Evolutionary conservation across 1,140 invertebrate species (phyloP).

Genomic region (Bombus confusus): DNA sequence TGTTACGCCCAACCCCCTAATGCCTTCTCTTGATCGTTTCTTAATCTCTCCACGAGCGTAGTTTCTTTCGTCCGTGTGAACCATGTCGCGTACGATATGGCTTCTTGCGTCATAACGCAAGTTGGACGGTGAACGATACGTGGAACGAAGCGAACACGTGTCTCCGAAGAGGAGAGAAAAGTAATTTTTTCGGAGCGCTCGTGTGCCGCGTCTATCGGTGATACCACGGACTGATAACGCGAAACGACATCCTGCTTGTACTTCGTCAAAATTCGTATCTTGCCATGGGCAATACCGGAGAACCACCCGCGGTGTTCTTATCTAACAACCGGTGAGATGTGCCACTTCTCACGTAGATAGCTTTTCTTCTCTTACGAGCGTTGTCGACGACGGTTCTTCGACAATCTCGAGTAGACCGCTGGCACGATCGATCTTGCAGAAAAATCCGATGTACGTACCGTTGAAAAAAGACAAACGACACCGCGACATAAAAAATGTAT

Average conservation of each 20-base stretch:
- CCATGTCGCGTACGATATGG: background rate
- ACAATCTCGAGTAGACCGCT: background rate
- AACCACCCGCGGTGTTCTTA: conserved; percentile 56
- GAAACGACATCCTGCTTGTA: background rate
- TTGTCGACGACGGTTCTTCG: background rate
- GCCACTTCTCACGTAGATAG: background rate
- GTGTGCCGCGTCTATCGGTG: background rate
- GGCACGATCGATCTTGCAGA: background rate
- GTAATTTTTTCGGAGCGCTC: background rate
- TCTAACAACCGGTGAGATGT: conserved; percentile 19
- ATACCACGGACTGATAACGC: background rate
- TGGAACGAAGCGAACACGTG: background rate
- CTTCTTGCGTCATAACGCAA: background rate
- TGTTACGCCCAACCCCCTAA: conserved; percentile 24
- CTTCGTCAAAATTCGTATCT: conserved; percentile 13
- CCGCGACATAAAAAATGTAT: background rate
- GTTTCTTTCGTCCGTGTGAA: background rate
- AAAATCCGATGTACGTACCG: background rate
- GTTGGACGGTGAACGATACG: background rate
- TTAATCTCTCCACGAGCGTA: background rate
- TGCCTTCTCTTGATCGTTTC: conserved; percentile 16
- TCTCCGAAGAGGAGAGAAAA: background rate
- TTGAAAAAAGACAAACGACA: too few species aligned
- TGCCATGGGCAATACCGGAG: background rate
- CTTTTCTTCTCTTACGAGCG: too few species aligned